Conservation (phyloP, 2,888 invertebrate genomes). For the Eristalis arbustorum region DNA sequence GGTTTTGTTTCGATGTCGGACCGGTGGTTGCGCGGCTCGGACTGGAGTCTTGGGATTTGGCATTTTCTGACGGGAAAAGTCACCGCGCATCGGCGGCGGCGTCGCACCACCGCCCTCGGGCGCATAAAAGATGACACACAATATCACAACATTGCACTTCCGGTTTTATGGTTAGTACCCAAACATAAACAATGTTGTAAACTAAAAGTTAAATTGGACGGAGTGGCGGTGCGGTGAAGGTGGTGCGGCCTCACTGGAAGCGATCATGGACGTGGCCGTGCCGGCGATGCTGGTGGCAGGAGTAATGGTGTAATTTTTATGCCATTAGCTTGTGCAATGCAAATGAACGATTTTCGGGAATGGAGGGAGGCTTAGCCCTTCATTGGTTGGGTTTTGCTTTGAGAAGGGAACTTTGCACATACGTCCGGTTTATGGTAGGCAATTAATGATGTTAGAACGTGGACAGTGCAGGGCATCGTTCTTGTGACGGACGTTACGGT, state of each 20-base stretch:
- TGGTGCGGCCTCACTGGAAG: conserved; percentile 11
- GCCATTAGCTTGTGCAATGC: conserved; percentile 44
- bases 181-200: conserved; percentile 68
- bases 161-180: conserved; percentile 63
- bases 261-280: conserved; percentile 13
- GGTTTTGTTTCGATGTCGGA: conserved; percentile 18
- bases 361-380: conserved; percentile 9
- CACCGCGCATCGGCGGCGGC: neutral
- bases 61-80: conserved; percentile 54
- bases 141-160: conserved; percentile 68
- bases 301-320: conserved; percentile 31
- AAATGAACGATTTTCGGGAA: conserved; percentile 29
- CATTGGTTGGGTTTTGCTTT: neutral
- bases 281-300: neutral
- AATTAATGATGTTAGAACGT: conserved; percentile 51
- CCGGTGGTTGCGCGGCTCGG: conserved; percentile 17
- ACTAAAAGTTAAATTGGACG: conserved; percentile 69
- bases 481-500: conserved; percentile 2
- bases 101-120: conserved; percentile 14
- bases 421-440: conserved; percentile 31
- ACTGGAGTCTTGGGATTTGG: conserved; percentile 63
- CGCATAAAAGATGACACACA: conserved; percentile 65
- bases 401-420: neutral
- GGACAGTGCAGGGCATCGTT: conserved; percentile 46
- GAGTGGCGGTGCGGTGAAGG: neutral